These are phyloP conservation scores for Scaptodrosophila latifasciaeformis DNA, from an alignment of 2,888 invertebrate species.

Conservation along the genomic window DNA sequence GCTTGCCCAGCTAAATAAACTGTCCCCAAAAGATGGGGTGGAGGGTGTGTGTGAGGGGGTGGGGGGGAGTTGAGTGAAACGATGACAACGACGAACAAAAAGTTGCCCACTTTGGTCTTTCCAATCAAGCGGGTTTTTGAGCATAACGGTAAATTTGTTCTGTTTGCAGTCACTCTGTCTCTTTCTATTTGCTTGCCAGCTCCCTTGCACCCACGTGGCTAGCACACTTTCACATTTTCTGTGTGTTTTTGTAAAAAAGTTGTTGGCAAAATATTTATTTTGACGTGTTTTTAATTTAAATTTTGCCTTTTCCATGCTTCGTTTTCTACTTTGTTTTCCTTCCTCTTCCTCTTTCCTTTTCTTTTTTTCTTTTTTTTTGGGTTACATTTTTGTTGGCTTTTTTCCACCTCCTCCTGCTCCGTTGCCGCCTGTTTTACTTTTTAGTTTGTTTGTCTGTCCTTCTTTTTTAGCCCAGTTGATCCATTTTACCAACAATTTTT, in stretches of 20 bases:
- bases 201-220: too few relatives aligned
- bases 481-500: too few relatives aligned
- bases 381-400: slow-evolving; percentile 6
- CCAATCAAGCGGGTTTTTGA: slow-evolving; percentile 2
- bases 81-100: not conserved
- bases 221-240: not conserved
- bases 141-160: not conserved
- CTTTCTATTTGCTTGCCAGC: not conserved
- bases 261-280: slow-evolving; percentile 58
- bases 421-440: slow-evolving; percentile 13
- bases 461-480: too few relatives aligned
- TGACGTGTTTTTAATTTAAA: slow-evolving; percentile 65
- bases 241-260: slow-evolving; percentile 13
- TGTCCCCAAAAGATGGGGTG: too few relatives aligned
- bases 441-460: not conserved
- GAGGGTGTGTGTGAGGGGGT: too few relatives aligned
- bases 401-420: not conserved
- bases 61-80: too few relatives aligned
- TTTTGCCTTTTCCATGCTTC: slow-evolving; percentile 34
- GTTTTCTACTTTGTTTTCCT: slow-evolving; percentile 23
- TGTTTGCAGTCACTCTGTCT: not conserved
- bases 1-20: not conserved
- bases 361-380: not conserved
- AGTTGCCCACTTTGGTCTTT: not conserved
- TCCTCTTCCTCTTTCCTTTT: not conserved